Evolutionary conservation across 2,113 vertebrate species (phyloP).

Genomic region (Oryzias javanicus): DNA sequence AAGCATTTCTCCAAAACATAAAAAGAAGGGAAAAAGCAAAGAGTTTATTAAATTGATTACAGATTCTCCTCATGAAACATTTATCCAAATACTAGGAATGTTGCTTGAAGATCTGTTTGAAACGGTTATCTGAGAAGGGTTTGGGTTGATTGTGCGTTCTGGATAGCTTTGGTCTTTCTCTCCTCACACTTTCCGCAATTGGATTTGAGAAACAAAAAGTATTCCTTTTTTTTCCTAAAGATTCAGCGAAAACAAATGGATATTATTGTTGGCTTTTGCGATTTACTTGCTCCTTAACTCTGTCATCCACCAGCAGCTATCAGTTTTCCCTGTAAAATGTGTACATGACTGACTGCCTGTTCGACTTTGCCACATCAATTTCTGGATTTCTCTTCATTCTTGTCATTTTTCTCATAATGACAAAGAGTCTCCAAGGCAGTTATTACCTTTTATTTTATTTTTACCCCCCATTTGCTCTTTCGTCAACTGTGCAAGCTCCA

Average conservation of each 20-base stretch:
- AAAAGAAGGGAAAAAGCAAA: too few relatives aligned
- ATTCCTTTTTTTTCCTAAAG: background rate
- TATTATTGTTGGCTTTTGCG: constrained; percentile 8
- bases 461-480: constrained; percentile 62
- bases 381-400: constrained; percentile 37
- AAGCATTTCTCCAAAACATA: too few relatives aligned
- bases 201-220: too few relatives aligned
- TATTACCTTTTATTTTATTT: constrained; percentile 44
- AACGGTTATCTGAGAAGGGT: too few relatives aligned
- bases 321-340: constrained; percentile 39
- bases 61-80: too few relatives aligned
- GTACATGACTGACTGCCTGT: constrained; percentile 28
- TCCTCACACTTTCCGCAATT: too few relatives aligned
- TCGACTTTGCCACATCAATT: constrained; percentile 35
- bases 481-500: constrained; percentile 57
- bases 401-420: constrained; percentile 51
- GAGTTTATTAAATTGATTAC: too few relatives aligned
- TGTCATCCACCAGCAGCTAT: constrained; percentile 13
- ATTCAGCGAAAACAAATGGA: background rate
- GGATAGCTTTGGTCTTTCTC: too few relatives aligned
- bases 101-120: too few relatives aligned
- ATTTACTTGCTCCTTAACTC: constrained; percentile 22
- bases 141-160: too few relatives aligned
- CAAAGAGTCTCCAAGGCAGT: constrained; percentile 48
- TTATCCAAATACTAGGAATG: too few relatives aligned